Evolutionary conservation across 2,888 invertebrate species (phyloP).

Genomic region (Malthinus seriepunctatus): DNA sequence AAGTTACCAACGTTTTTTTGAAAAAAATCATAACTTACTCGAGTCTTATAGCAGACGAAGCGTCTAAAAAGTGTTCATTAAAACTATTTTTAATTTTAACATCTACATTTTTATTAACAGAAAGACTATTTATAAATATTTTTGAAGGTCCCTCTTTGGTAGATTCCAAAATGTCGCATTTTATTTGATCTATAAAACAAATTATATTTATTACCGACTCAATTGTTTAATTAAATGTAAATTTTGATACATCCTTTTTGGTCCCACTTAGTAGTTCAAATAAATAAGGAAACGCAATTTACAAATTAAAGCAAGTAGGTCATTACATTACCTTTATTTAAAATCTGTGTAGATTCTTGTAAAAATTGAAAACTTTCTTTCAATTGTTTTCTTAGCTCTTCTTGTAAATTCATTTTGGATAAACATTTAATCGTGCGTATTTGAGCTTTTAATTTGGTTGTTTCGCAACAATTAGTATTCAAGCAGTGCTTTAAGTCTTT

Average conservation of each 20-base stretch:
- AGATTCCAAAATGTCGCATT: background rate
- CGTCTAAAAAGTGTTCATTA: constrained; percentile 58
- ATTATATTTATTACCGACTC: background rate
- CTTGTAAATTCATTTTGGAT: constrained; percentile 53
- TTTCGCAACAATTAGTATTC: constrained; percentile 63
- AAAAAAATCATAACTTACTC: constrained; percentile 38
- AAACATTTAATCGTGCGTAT: constrained; percentile 69
- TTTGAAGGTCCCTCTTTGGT: background rate
- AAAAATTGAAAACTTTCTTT: constrained; percentile 38
- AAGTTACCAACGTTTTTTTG: background rate
- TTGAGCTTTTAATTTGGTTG: constrained; percentile 66
- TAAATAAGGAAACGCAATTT: background rate
- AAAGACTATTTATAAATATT: background rate
- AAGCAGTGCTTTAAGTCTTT: constrained; percentile 66
- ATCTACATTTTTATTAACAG: background rate
- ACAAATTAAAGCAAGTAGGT: background rate
- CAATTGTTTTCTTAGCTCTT: constrained; percentile 5
- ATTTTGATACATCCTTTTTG: background rate
- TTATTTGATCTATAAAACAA: background rate
- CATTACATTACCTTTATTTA: constrained; percentile 14
- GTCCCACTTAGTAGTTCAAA: background rate
- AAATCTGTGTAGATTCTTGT: constrained; percentile 3
- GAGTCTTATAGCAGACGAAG: constrained; percentile 60
- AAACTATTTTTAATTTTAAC: constrained; percentile 52
- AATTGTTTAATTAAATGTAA: background rate